Base-by-base conservation (phyloP, 2,797 vertebrate species). In the Syngnathus rostellatus region DNA sequence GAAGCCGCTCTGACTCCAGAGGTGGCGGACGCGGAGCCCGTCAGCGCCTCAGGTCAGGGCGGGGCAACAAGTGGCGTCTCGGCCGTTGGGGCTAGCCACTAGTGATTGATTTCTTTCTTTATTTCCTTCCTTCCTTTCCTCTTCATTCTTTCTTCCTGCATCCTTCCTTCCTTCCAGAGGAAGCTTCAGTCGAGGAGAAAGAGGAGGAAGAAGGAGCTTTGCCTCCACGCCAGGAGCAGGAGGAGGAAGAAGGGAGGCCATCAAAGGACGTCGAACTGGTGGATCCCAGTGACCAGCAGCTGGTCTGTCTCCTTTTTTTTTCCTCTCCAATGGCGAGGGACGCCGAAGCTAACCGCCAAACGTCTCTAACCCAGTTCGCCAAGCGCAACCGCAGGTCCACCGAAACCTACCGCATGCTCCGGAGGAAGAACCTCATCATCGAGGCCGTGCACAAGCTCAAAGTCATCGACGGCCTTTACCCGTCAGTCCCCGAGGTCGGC, bases 371-470 rank as follows among this genome's bases (percentile, higher is more conserved):
- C 17, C 74, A 82, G 83, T 9, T 1, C 1, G 10, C 41, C 41
- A 21, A 6, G 8, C 1, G 1, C 6, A 0, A 16, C 1, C 67
- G 63, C 19, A 78, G 68, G 23, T 19, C 46, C 25, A 79, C 77
- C 0, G 81, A 90, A 79, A 87, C 85, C 0, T 98, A 95, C 74
- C 89, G 97, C 5, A 88, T 97, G 54, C 81, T 99, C 63, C 96
- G 92, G 63, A 94, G 97, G 72, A 93, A 94, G 70, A 99, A 98
- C 68, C 85, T 97, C 74, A 99, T 99, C n/a, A 89, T 97, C 0
- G 97, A 99, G 77, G 89, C 94, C 0, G 92, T 99, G 62, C 86
- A 85, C 54, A 94, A 83, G 86, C 85, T 92, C 16, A 93, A 92
- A 77, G 79, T 98, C 38, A 92, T 99, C 0, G 95, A 97, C 71